Conservation (phyloP, 2,113 vertebrate species). For the Lamprotornis superbus region DNA sequence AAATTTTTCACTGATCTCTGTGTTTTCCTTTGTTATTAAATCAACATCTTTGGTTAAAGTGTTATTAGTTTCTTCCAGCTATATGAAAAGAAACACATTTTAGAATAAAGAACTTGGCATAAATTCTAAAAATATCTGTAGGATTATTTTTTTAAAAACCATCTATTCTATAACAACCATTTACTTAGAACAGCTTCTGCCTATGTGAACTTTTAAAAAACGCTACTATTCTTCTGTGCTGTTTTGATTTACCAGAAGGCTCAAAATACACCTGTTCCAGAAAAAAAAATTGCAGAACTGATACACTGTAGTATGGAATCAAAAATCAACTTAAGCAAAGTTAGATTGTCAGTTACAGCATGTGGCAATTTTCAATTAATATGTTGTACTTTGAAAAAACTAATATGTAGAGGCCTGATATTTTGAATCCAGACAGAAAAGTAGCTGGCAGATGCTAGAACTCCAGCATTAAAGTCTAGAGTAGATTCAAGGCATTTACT, state of each 20-base stretch:
- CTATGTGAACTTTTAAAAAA: background rate
- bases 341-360: background rate
- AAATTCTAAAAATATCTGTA: background rate
- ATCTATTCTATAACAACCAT: background rate
- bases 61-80: slow-evolving; percentile 94
- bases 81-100: slow-evolving; percentile 54
- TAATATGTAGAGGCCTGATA: background rate
- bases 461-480: background rate
- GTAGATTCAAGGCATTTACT: background rate
- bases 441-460: background rate
- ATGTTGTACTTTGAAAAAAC: background rate
- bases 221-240: background rate
- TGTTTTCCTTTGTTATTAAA: slow-evolving; percentile 89
- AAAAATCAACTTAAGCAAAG: background rate
- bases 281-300: background rate
- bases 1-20: slow-evolving; percentile 85
- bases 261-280: background rate
- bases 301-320: background rate
- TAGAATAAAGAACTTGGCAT: background rate
- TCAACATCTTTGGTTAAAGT: slow-evolving; percentile 94
- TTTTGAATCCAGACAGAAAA: background rate
- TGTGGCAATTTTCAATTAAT: background rate
- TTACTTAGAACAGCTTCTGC: background rate
- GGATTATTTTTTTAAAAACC: background rate
- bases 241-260: background rate